These are phyloP conservation scores for Burhinus bistriatus DNA, from an alignment of 2,113 vertebrate species.

Conservation along the genomic window DNA sequence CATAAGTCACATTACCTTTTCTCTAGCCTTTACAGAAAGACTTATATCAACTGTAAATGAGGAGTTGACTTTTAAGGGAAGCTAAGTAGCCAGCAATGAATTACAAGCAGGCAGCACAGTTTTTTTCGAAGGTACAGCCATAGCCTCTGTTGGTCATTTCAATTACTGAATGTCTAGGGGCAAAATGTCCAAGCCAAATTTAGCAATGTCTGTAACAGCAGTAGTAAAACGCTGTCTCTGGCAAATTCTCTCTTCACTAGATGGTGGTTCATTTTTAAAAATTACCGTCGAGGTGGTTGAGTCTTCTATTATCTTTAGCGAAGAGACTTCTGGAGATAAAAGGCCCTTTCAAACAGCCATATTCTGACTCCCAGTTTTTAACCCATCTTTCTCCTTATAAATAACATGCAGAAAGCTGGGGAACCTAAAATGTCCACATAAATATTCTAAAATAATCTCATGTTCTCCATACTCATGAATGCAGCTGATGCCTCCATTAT, in stretches of 20 bases:
- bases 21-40: slow-evolving; percentile 28
- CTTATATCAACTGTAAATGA: slow-evolving; percentile 33
- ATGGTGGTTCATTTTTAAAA: not conserved
- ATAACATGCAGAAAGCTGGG: not conserved
- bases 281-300: not conserved
- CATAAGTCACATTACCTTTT: slow-evolving; percentile 20
- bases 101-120: slow-evolving; percentile 12
- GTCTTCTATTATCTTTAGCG: not conserved
- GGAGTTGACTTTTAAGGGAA: slow-evolving; percentile 39
- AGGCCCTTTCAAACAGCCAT: not conserved
- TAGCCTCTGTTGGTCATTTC: slow-evolving; percentile 34
- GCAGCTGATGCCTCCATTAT: not conserved
- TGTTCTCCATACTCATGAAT: not conserved
- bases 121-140: not conserved
- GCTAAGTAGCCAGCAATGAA: slow-evolving; percentile 27
- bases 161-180: slow-evolving; percentile 6
- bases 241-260: not conserved
- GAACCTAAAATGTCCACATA: not conserved
- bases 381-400: not conserved
- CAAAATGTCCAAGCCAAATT: slow-evolving; percentile 29
- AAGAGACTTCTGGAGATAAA: not conserved
- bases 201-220: not conserved
- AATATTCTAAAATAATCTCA: not conserved
- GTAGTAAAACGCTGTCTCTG: slow-evolving; percentile 35
- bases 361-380: not conserved